Evolutionary conservation across 2,797 vertebrate species (phyloP).

Genomic region (Lagorchestes hirsutus): DNA sequence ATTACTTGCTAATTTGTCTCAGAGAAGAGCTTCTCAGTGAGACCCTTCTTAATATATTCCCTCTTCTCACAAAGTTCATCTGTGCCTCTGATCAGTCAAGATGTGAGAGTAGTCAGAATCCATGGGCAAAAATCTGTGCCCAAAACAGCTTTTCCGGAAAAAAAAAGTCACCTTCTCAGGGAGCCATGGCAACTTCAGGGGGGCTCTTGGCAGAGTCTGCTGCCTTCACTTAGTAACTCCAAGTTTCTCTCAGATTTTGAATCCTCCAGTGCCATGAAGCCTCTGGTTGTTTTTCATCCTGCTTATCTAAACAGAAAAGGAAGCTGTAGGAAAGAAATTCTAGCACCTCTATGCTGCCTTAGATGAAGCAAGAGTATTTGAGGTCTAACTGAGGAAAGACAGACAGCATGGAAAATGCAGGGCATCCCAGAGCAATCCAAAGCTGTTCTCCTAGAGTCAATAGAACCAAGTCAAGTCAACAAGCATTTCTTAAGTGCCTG

Average conservation of each 20-base stretch:
- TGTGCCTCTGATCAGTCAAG: slow-evolving; percentile 24
- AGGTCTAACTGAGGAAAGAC: slow-evolving; percentile 37
- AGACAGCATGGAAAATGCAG: not conserved
- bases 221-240: slow-evolving; percentile 27
- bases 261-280: slow-evolving; percentile 27
- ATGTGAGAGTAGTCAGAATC: slow-evolving; percentile 30
- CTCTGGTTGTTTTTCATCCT: slow-evolving; percentile 18
- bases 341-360: not conserved
- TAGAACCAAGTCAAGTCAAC: not conserved
- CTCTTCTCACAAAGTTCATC: not conserved
- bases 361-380: slow-evolving; percentile 25
- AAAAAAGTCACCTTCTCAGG: slow-evolving; percentile 17
- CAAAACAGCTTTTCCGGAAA: slow-evolving; percentile 41
- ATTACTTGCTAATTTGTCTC: not conserved
- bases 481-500: not conserved
- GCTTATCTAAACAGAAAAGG: slow-evolving; percentile 34
- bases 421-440: not conserved
- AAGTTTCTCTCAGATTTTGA: slow-evolving; percentile 54
- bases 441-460: not conserved
- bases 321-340: slow-evolving; percentile 39
- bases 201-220: slow-evolving; percentile 21
- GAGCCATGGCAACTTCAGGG: slow-evolving; percentile 12
- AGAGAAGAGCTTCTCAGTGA: not conserved
- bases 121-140: slow-evolving; percentile 30
- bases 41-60: not conserved